phyloP scores from a whole-genome alignment of 1,140 invertebrate genomes.

The Galleria mellonella region DNA sequence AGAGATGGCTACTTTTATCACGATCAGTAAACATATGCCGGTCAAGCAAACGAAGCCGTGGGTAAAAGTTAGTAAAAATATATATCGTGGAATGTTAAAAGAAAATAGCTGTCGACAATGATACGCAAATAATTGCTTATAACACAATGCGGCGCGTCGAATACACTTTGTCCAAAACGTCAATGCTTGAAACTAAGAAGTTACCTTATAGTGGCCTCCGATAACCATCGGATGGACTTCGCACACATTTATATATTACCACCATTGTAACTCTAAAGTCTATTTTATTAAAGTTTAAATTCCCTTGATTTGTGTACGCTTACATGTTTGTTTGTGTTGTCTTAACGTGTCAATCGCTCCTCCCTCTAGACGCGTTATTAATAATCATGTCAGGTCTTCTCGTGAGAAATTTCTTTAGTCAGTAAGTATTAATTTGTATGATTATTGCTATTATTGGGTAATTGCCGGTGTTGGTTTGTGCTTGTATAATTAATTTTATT shows the following conservation, averaged over 20 bases:
- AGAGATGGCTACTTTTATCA: too few species aligned
- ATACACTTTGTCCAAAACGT: constrained; percentile 55
- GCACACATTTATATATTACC: constrained; percentile 20
- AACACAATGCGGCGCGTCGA: constrained; percentile 49
- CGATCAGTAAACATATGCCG: too few species aligned
- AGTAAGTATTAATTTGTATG: constrained; percentile 48
- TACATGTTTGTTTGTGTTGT: constrained; percentile 20
- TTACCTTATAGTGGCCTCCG: constrained; percentile 19
- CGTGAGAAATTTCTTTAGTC: constrained; percentile 57
- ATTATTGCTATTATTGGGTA: constrained; percentile 58
- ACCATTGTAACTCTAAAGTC: constrained; percentile 1
- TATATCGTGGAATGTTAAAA: too few species aligned
- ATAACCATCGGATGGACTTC: constrained; percentile 38
- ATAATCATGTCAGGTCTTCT: constrained; percentile 59
- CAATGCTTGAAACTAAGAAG: constrained; percentile 34
- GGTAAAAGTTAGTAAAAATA: too few species aligned
- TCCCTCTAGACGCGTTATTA: constrained; percentile 48
- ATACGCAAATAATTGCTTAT: constrained; percentile 60
- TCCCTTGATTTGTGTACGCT: neutral
- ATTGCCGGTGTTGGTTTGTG: constrained; percentile 51
- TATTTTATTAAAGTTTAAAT: constrained; percentile 8
- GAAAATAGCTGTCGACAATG: constrained; percentile 25
- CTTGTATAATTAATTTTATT: constrained; percentile 45
- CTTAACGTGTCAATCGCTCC: constrained; percentile 64
- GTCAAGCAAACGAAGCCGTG: too few species aligned